Percentiles rank a stretch among this genome's conserved stretches.
phyloP scores from a whole-genome alignment of 2,888 invertebrate genomes.

The Sphaeridia pumilis region DNA sequence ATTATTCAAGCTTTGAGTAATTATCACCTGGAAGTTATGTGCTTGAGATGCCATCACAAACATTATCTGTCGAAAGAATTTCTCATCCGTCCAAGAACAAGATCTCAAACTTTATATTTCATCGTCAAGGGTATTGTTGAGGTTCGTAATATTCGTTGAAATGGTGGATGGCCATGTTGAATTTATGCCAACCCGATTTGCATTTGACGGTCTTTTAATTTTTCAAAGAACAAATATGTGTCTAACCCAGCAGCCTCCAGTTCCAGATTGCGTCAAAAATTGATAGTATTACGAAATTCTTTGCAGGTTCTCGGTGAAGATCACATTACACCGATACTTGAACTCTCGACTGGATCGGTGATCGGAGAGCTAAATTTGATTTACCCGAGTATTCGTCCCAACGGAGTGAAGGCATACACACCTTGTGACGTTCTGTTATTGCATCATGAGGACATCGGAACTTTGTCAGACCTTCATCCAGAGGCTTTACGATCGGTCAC shows the following conservation, averaged over 20 bases:
- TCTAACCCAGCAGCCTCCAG: too few relatives aligned
- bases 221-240: too few relatives aligned
- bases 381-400: constrained; percentile 9
- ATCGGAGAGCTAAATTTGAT: constrained; percentile 16
- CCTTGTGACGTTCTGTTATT: constrained; percentile 16
- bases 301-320: constrained; percentile 15
- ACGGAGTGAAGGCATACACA: constrained; percentile 19
- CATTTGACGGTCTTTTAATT: too few relatives aligned
- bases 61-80: constrained; percentile 19
- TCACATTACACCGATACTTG: constrained; percentile 8
- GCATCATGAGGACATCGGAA: neutral
- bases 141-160: neutral
- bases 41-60: neutral
- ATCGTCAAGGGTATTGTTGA: constrained; percentile 17
- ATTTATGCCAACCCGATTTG: neutral
- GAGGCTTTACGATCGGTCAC: constrained; percentile 2
- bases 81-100: constrained; percentile 16
- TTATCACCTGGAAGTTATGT: constrained; percentile 12
- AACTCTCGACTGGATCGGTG: constrained; percentile 13
- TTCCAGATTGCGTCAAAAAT: too few relatives aligned
- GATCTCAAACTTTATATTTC: constrained; percentile 9
- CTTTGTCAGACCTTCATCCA: constrained; percentile 1
- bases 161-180: neutral
- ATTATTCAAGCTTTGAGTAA: constrained; percentile 8
- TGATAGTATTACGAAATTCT: neutral